Conservation (phyloP, 37 sponge, comb jelly and placozoan species). For the Sycon ciliatum region DNA sequence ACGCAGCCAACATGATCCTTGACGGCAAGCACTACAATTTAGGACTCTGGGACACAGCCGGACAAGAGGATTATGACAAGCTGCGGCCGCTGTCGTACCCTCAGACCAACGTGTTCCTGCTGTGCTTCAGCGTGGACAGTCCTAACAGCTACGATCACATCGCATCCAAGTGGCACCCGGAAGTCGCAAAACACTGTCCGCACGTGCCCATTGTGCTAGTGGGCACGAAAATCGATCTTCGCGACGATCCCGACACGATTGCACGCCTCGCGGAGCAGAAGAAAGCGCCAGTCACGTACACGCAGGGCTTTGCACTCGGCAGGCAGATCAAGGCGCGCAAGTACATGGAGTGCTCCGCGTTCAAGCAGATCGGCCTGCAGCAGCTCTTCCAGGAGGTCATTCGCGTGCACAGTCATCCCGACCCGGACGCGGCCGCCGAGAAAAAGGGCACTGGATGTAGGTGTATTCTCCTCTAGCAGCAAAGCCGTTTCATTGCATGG, state of each 20-base stretch:
- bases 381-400: too few relatives aligned
- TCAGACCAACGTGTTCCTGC: conserved; percentile 75
- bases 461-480: too few relatives aligned
- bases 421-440: too few relatives aligned
- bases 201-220: conserved; percentile 79
- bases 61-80: conserved; percentile 85
- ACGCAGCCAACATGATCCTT: conserved; percentile 82
- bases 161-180: conserved; percentile 73
- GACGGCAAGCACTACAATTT: conserved; percentile 70
- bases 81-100: conserved; percentile 82
- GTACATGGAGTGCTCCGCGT: conserved; percentile 79
- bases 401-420: too few relatives aligned
- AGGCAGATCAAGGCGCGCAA: conserved; percentile 58
- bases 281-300: too few relatives aligned
- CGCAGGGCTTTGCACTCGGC: too few relatives aligned
- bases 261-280: too few relatives aligned
- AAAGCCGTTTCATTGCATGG: too few relatives aligned
- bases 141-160: conserved; percentile 71
- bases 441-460: too few relatives aligned
- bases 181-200: conserved; percentile 71
- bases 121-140: conserved; percentile 73
- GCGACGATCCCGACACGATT: conserved; percentile 57
- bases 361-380: too few relatives aligned
- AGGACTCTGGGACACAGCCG: conserved; percentile 90
- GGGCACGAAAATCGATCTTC: conserved; percentile 74